phyloP scores from a whole-genome alignment of 2,888 invertebrate genomes.

The Pogonocherus hispidulus region DNA sequence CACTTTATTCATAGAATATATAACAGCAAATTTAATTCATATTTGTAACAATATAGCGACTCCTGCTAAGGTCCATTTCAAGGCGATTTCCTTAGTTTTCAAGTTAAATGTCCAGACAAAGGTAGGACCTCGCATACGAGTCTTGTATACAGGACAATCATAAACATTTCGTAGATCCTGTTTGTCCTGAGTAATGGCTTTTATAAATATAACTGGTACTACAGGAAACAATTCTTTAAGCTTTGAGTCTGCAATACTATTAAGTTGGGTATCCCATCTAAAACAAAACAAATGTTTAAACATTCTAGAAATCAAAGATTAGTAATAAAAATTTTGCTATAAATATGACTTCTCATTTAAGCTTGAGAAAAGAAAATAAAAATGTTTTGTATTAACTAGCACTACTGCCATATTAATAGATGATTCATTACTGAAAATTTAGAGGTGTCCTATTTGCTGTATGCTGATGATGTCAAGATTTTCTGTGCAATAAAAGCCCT shows the following conservation, averaged over 20 bases:
- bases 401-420: too few relatives aligned
- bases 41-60: constrained; percentile 91
- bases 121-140: constrained; percentile 88
- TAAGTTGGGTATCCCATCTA: constrained; percentile 87
- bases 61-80: constrained; percentile 94
- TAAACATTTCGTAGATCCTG: constrained; percentile 89
- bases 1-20: constrained; percentile 13
- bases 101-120: constrained; percentile 97
- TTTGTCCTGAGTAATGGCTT: constrained; percentile 90
- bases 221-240: constrained; percentile 92
- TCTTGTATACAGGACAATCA: constrained; percentile 95
- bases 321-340: too few relatives aligned
- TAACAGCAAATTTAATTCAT: constrained; percentile 66
- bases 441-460: too few relatives aligned
- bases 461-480: too few relatives aligned
- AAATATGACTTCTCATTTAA: too few relatives aligned
- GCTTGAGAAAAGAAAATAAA: too few relatives aligned
- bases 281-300: constrained; percentile 13
- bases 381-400: too few relatives aligned
- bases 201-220: constrained; percentile 92
- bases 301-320: too few relatives aligned
- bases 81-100: constrained; percentile 88
- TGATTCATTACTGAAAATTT: too few relatives aligned
- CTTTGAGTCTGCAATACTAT: constrained; percentile 85
- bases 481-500: too few relatives aligned